Evolutionary conservation across 2,113 vertebrate genomes (phyloP).

Genomic region (Siphamia tubifer): DNA sequence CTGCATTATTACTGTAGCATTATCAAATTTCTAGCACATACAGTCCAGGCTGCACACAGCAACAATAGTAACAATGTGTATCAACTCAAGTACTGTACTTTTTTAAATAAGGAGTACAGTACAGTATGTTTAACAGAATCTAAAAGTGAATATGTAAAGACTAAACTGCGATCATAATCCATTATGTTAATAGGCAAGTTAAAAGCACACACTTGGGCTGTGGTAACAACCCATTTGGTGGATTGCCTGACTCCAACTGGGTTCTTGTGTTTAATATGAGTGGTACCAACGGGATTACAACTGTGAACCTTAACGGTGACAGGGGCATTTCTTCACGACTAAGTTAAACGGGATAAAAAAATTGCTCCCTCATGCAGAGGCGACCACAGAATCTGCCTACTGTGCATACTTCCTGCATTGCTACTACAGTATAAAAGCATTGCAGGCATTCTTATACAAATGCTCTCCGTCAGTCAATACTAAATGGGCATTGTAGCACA

Average conservation of each 20-base stretch:
- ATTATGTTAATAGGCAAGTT: background rate
- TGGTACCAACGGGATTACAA: constrained; percentile 11
- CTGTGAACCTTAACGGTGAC: constrained; percentile 16
- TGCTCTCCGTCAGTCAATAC: constrained; percentile 4
- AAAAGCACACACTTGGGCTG: background rate
- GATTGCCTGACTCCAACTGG: background rate
- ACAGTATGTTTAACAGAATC: background rate
- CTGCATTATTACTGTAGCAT: background rate
- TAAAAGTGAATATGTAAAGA: background rate
- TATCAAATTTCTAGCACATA: background rate
- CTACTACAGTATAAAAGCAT: constrained; percentile 27
- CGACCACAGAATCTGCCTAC: constrained; percentile 34
- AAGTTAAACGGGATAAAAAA: constrained; percentile 24
- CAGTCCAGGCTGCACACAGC: background rate
- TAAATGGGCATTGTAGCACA: constrained; percentile 9
- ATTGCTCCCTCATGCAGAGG: constrained; percentile 29
- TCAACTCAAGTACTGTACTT: constrained; percentile 19
- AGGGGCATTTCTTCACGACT: constrained; percentile 18
- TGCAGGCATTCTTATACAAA: constrained; percentile 23
- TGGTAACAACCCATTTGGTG: background rate
- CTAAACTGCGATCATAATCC: background rate
- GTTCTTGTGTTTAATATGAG: constrained; percentile 24
- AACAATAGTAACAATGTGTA: background rate
- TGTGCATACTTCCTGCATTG: constrained; percentile 28
- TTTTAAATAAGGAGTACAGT: constrained; percentile 7